Evolutionary conservation across 2,797 vertebrate species (phyloP).

Genomic region (Rhinella marina): DNA sequence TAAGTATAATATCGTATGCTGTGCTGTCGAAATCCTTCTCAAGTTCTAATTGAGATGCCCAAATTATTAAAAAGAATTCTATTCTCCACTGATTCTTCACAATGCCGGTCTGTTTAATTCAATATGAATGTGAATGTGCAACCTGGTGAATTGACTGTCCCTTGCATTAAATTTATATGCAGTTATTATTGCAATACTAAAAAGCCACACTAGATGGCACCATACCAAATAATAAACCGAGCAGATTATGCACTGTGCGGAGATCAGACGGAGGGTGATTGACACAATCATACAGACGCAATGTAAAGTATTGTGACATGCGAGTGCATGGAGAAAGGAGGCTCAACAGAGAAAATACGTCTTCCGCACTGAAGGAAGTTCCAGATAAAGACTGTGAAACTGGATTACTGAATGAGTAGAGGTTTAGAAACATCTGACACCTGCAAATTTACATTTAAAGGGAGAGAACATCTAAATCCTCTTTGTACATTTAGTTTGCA

Average conservation of each 20-base stretch:
- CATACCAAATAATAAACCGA: not conserved
- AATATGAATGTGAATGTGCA: not conserved
- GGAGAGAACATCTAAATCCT: not conserved
- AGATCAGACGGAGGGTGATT: not conserved
- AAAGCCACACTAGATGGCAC: slow-evolving; percentile 35
- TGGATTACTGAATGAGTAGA: not conserved
- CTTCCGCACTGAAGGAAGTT: not conserved
- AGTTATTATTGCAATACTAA: not conserved
- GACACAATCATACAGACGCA: not conserved
- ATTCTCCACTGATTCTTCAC: too few species aligned
- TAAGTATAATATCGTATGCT: too few species aligned
- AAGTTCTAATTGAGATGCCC: not conserved
- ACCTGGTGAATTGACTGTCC: not conserved
- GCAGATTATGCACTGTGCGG: not conserved
- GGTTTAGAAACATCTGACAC: not conserved
- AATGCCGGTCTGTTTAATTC: not conserved
- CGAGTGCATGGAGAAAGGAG: not conserved
- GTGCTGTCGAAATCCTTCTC: too few species aligned
- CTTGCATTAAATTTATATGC: not conserved
- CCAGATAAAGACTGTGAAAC: not conserved
- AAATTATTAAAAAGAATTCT: not conserved
- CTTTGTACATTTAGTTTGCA: not conserved
- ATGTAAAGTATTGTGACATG: not conserved
- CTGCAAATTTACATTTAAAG: not conserved
- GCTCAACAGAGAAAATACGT: not conserved